Evolutionary conservation across 1,140 invertebrate genomes (phyloP), one percentile per base, ranked within the genome.

Genomic region (Aphelinus certus): DNA sequence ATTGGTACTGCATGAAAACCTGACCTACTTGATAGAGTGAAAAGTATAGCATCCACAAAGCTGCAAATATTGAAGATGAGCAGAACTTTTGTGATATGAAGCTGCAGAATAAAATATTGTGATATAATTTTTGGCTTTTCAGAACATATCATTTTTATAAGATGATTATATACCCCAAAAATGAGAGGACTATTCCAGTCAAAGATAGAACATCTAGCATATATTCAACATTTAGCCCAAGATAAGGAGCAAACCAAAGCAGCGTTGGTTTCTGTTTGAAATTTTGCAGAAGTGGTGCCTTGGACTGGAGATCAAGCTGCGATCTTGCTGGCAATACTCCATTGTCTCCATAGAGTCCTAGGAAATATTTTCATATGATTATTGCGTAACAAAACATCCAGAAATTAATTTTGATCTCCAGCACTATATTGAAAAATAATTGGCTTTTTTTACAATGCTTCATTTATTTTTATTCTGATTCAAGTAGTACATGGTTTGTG

Each of bases 271-370:
- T 92, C 49, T 91, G 90, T 74, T 88, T 89, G 46, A 92, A 87
- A 83, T 91, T 91, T 56, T 89, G 88, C 61, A 84, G 79, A 3
- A 90, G 80, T 7, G 88, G 81, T 73, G 83, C 80, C 55, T 85
- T 83, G 75, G 79, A 84, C 71, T 86, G 86, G 45, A 90, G 84
- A 75, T 90, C 88, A 76, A 95, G 76, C 47, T 92, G 89, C 3
- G 90, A 86, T 81, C 90, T 90, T 46, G 91, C 93, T 65, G 94
- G 95, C 73, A 95, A 82, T 61, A 96, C 86, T 71, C 95, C 95
- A 91, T 94, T 94, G 79, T 94, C 91, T 1, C 94, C 94, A 87
- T 93, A 95, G 3, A 96, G 85, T 71, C 94, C 94, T 95, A 81
- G 3, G 56, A n/a, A 71, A 49, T 10, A n/a, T 26, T 26, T 26